A percentile compares a stretch with the other conserved stretches of the same genome.
These are phyloP conservation scores for Spheniscus humboldti DNA, from an alignment of 2,797 vertebrate genomes.

Conservation along the genomic window DNA sequence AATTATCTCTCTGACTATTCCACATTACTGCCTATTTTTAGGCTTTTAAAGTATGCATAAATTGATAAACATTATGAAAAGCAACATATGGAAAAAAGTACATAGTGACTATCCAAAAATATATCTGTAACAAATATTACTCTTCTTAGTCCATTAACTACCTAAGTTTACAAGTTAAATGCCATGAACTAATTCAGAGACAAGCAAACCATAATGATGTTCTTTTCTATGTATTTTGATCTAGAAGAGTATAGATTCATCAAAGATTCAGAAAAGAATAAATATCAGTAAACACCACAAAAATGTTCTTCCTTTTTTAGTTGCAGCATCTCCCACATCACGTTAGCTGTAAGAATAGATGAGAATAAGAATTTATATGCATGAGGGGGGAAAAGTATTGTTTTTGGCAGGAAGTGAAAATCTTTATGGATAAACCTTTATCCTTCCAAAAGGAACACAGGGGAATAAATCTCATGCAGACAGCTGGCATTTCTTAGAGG, in stretches of 20 bases:
- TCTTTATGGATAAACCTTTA: not conserved
- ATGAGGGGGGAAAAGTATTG: not conserved
- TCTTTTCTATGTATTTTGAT: not conserved
- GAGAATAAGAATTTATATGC: not conserved
- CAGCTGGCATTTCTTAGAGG: not conserved
- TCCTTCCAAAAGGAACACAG: not conserved
- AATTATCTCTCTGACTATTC: constrained; percentile 20
- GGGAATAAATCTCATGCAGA: not conserved
- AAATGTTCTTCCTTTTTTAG: not conserved
- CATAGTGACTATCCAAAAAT: not conserved
- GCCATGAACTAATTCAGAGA: not conserved
- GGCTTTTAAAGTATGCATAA: not conserved
- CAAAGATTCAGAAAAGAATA: not conserved
- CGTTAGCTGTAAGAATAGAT: not conserved
- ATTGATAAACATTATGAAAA: not conserved
- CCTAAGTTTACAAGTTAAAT: not conserved
- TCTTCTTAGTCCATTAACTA: not conserved
- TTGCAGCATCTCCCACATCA: not conserved
- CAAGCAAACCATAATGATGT: not conserved
- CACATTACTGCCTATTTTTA: not conserved
- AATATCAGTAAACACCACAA: not conserved
- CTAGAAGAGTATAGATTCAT: not conserved
- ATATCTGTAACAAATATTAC: not conserved
- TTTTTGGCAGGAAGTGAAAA: not conserved
- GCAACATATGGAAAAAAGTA: not conserved